These are phyloP conservation scores for Seriola rivoliana DNA, from an alignment of 2,113 vertebrate species.

Conservation along the genomic window DNA sequence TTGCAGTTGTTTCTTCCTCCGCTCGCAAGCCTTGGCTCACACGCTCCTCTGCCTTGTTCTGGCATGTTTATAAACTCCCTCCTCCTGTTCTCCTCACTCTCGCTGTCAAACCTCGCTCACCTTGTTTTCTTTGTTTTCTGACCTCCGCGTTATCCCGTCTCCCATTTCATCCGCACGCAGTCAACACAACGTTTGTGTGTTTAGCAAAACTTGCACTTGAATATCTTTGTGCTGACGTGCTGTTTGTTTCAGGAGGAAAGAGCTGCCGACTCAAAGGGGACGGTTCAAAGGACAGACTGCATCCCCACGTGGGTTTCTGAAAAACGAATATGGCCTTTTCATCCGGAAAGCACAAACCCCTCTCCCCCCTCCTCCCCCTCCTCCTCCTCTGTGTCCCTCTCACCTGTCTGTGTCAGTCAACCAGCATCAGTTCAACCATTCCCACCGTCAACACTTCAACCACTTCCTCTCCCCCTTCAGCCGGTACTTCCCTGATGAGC, in stretches of 20 bases:
- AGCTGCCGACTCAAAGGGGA: slow-evolving; percentile 22
- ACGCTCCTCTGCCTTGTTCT: slow-evolving; percentile 62
- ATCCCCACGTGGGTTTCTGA: slow-evolving; percentile 18
- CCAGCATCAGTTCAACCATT: not conserved
- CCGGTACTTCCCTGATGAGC: rapidly evolving
- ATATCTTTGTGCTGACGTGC: not conserved
- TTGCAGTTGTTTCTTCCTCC: not conserved
- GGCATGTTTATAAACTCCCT: slow-evolving; percentile 72
- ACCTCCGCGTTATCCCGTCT: slow-evolving; percentile 32
- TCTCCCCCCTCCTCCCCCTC: slow-evolving; percentile 43
- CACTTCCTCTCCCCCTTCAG: slow-evolving; percentile 26
- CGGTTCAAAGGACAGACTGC: slow-evolving; percentile 15
- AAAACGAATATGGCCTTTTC: slow-evolving; percentile 50
- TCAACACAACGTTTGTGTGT: not conserved
- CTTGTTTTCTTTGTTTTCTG: not conserved
- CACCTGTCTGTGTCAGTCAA: slow-evolving; percentile 2
- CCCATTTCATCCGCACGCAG: slow-evolving; percentile 1
- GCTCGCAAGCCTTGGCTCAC: not conserved
- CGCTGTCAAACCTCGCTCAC: slow-evolving; percentile 36
- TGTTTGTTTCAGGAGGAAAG: slow-evolving; percentile 53
- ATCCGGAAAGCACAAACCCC: slow-evolving; percentile 4
- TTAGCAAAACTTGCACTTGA: not conserved
- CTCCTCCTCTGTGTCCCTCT: slow-evolving; percentile 26
- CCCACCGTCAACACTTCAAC: rapidly evolving
- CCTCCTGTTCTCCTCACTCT: slow-evolving; percentile 26